Evolutionary conservation across 2,797 vertebrate genomes (phyloP), one percentile per base, ranked within the genome.

Genomic region (Falco rusticolus): DNA sequence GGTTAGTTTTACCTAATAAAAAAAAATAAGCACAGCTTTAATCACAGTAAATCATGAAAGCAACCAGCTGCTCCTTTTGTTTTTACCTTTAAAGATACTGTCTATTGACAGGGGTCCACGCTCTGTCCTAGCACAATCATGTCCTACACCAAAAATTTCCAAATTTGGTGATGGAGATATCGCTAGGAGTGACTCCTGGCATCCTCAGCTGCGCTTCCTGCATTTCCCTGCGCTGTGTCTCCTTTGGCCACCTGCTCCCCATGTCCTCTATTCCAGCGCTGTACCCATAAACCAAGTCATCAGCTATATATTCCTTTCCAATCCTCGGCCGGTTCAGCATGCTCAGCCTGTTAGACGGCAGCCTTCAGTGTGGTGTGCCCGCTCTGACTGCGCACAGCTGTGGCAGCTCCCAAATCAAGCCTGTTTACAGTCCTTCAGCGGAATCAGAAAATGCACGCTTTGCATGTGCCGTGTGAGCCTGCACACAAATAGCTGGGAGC

Each of bases 101-200:
- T 92, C 39, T 71, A 1, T 29, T 33, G 24, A 47, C 56, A 16
- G 34, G 33, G 43, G 68, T 69, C 63, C 1, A 0, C 1, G 2
- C 24, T 69, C 16, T 75, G 61, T 92, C 59, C 63, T 57, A 22
- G 37, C n/a, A 61, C 45, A n/a, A 6, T 59, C 5, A 0, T 15
- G 39, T 74, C 64, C 56, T 64, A 45, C 6, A 22, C 18, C 24
- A 70, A 60, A 64, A 80, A 41, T 56, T 33, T 56, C 34, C 21
- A 45, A 17, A 64, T 74, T 41, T 68, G 26, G 26, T 50, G 34
- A 12, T 69, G 61, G 39, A 79, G 20, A 26, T 17, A 19, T 26
- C n/a, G 31, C 41, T 56, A 34, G 51, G 28, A 70, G 13, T 41
- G 53, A 77, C 24, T 82, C 39, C 11, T 43, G 61, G 24, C 45